Evolutionary conservation across 2,113 vertebrate species (phyloP).

Genomic region (Sinocyclocheilus anophthalmus): DNA sequence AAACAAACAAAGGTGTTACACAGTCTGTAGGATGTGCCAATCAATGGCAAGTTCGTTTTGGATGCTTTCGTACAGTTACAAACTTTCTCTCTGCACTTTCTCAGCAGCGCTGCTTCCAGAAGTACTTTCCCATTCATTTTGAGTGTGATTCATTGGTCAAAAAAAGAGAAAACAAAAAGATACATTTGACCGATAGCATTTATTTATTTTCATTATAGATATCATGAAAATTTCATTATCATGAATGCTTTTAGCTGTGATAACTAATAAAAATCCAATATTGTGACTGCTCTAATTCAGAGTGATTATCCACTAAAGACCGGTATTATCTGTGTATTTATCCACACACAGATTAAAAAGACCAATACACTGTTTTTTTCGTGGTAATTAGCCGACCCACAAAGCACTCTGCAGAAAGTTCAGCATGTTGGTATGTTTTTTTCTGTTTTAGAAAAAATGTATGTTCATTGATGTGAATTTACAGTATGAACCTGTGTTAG

Average conservation of each 20-base stretch:
- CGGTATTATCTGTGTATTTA: neutral
- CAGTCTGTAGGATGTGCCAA: neutral
- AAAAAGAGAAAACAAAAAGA: neutral
- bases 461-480: neutral
- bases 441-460: neutral
- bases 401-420: neutral
- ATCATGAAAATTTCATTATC: neutral
- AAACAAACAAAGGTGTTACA: neutral
- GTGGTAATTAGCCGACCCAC: neutral
- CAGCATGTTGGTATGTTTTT: too few relatives aligned
- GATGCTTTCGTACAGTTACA: neutral
- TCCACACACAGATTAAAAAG: neutral
- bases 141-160: neutral
- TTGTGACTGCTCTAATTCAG: too few relatives aligned
- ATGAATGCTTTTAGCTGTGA: neutral
- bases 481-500: slow-evolving; percentile 71
- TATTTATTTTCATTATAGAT: neutral
- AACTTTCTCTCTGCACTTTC: too few relatives aligned
- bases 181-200: neutral
- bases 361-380: neutral
- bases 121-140: too few relatives aligned
- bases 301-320: too few relatives aligned
- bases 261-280: too few relatives aligned
- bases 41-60: too few relatives aligned
- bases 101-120: too few relatives aligned